These are phyloP conservation scores for Tringa solitaria DNA, from an alignment of 2,113 vertebrate genomes.

Conservation along the genomic window DNA sequence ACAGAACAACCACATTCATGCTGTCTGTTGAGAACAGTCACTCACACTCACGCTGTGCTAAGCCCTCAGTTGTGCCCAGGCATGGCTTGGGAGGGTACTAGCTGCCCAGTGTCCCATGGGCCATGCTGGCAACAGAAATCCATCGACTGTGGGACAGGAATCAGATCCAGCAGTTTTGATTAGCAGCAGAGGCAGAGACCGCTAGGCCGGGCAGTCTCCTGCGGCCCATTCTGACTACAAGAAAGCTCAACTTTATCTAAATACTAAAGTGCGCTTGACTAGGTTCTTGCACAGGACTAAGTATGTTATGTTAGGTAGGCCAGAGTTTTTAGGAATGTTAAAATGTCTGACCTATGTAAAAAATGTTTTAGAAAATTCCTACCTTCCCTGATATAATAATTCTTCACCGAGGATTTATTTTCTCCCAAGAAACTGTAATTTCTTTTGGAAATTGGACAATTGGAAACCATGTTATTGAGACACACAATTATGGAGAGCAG, in stretches of 20 bases:
- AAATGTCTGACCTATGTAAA: background rate
- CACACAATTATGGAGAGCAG: background rate
- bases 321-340: background rate
- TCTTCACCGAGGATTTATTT: background rate
- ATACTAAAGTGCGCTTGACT: background rate
- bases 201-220: background rate
- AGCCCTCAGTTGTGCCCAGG: background rate
- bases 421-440: background rate
- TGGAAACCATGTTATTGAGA: background rate
- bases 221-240: background rate
- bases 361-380: background rate
- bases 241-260: background rate
- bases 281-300: background rate
- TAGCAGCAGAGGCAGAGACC: background rate
- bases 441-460: too few relatives aligned
- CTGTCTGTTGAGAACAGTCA: background rate
- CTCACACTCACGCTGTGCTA: background rate
- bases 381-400: background rate
- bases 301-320: background rate
- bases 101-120: background rate
- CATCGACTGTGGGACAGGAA: background rate
- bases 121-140: background rate
- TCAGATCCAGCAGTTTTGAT: background rate
- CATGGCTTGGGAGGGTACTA: background rate
- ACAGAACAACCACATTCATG: background rate